Base-by-base conservation (phyloP, 2,113 vertebrate genomes). In the Morone chrysops region DNA sequence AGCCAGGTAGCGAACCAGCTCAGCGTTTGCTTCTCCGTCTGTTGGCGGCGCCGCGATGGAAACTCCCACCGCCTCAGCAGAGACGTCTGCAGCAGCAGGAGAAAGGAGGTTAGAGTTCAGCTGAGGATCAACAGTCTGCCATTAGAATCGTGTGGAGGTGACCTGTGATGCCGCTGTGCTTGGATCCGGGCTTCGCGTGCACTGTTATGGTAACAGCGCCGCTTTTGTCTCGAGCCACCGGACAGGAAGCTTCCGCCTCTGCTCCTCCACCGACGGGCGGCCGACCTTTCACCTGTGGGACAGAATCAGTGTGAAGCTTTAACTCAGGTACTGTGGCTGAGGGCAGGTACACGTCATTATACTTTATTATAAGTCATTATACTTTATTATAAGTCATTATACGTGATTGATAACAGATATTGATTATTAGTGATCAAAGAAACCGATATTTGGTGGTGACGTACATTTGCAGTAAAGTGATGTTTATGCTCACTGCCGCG, bases 21-120 rank as follows among this genome's bases (percentile, higher is more conserved):
- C 97, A 0, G 96, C 81, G 1, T 99, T 99, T 3, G 98, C 98
- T 87, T 99, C 97, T 43, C 98, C 98, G 63, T 99, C 98, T 0
- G 96, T 94, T 0, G 97, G 97, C 7, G 98, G 97, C 0, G 98
- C 97, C 25, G 97, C 97, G 6, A 99, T 95, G 36, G 97, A 95
- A 4, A 99, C 94, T 5, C 95, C 95, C 10, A 99, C 96, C 0
- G 96, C 95, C 65, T 97, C 97, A 0, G 91, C 8, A 0, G 96
- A 96, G 83, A 99, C 88, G 43, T 96, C 98, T 99, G 16, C 0
- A 93, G 4, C 71, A 76, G 75, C 1, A 80, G 56, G 68, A 57
- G 69, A 63, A 73, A 17, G 6, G 1, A 13, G 9, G 12, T 25
- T 0, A 38, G 17, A 75, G 10, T 45, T 43, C 13, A 41, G 12